Conservation (phyloP, 2,797 vertebrate species). For the Alfaro cultratus region DNA sequence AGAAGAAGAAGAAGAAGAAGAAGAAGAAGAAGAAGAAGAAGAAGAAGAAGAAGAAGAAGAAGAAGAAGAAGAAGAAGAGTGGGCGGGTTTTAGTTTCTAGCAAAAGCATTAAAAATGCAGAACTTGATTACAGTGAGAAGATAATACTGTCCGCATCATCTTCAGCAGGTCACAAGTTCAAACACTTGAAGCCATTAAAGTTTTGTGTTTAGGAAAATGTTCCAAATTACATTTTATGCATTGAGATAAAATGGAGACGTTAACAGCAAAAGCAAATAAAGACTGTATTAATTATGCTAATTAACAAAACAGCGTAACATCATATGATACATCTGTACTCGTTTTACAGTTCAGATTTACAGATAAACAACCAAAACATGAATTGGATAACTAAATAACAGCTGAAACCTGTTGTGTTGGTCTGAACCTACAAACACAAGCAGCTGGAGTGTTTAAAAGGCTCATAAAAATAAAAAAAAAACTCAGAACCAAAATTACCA, state of each 20-base stretch:
- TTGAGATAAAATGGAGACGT: neutral
- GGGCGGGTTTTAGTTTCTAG: slow-evolving; percentile 74
- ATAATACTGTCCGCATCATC: slow-evolving; percentile 60
- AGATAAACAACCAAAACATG: slow-evolving; percentile 1
- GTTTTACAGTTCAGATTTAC: slow-evolving; percentile 4
- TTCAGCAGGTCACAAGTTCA: slow-evolving; percentile 44
- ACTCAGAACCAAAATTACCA: slow-evolving; percentile 48
- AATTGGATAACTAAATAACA: slow-evolving; percentile 21
- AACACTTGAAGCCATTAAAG: slow-evolving; percentile 4
- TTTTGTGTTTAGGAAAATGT: neutral
- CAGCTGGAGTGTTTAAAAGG: slow-evolving; percentile 63
- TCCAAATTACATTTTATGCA: neutral
- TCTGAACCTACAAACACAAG: slow-evolving; percentile 35
- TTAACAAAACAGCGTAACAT: neutral
- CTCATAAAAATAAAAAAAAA: slow-evolving; percentile 59
- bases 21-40: slow-evolving; percentile 72
- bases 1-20: slow-evolving; percentile 73
- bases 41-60: slow-evolving; percentile 70
- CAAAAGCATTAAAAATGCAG: slow-evolving; percentile 48
- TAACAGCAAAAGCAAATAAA: neutral
- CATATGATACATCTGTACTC: neutral
- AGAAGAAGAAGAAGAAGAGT: slow-evolving; percentile 72
- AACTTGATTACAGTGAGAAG: slow-evolving; percentile 26
- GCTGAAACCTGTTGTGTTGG: slow-evolving; percentile 25
- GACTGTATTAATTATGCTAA: neutral